phyloP scores from a whole-genome alignment of 64 coral and sea anemone species.

The Montipora capricornis region DNA sequence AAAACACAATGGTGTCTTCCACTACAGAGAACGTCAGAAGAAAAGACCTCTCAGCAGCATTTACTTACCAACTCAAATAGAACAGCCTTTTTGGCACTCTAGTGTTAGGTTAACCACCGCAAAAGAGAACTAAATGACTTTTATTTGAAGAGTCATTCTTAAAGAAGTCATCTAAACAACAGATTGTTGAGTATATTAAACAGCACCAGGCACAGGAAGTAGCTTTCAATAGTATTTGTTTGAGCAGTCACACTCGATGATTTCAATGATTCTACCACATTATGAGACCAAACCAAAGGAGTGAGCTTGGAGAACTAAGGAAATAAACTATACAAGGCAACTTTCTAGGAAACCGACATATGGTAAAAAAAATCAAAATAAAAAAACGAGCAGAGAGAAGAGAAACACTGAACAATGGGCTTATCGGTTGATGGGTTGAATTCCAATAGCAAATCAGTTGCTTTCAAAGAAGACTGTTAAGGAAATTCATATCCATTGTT shows the following conservation, averaged over 20 bases:
- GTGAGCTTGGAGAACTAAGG: neutral
- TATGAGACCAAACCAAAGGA: neutral
- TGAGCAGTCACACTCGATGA: neutral
- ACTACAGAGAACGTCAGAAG: too few relatives aligned
- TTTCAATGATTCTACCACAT: neutral
- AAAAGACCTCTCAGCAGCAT: too few relatives aligned
- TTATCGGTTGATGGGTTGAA: neutral
- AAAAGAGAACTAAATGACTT: too few relatives aligned
- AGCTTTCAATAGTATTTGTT: neutral
- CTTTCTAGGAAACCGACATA: too few relatives aligned
- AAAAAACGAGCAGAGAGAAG: too few relatives aligned
- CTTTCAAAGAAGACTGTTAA: neutral
- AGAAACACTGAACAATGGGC: neutral
- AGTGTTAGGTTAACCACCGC: too few relatives aligned
- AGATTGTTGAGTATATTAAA: neutral
- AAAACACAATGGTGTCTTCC: too few relatives aligned
- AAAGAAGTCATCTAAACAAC: neutral
- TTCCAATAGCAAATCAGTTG: slow-evolving; percentile 12
- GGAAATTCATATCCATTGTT: neutral
- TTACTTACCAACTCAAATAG: too few relatives aligned
- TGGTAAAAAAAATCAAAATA: neutral
- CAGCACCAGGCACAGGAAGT: neutral
- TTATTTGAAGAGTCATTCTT: neutral
- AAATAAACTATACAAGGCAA: too few relatives aligned
- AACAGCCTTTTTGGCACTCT: too few relatives aligned